Conservation (phyloP, 2,888 invertebrate genomes). For the Dynastes maya region DNA sequence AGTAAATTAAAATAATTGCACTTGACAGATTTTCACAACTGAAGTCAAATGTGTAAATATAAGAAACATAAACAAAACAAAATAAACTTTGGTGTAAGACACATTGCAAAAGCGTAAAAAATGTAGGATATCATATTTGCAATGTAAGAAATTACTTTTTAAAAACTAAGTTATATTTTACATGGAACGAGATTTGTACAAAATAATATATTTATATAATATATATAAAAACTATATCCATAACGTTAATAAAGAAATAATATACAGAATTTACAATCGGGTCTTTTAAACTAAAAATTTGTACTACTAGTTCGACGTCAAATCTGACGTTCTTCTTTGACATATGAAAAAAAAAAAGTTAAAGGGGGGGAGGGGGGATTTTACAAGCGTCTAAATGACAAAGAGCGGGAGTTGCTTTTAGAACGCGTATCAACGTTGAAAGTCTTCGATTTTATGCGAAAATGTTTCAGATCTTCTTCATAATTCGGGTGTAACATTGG, state of each 20-base stretch:
- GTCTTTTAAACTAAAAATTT: conserved; percentile 48
- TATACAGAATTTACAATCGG: conserved; percentile 51
- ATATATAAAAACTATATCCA: conserved; percentile 43
- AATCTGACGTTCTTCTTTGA: conserved; percentile 19
- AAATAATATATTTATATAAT: conserved; percentile 51
- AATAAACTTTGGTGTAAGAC: conserved; percentile 52
- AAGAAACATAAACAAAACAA: conserved; percentile 8
- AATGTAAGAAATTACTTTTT: conserved; percentile 35
- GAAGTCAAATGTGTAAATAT: conserved; percentile 47
- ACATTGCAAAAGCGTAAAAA: conserved; percentile 46
- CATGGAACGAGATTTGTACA: conserved; percentile 46
- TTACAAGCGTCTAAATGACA: conserved; percentile 54
- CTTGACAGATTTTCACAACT: conserved; percentile 49
- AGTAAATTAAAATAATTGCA: conserved; percentile 50
- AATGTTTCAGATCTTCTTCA: conserved; percentile 80
- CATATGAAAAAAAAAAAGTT: not conserved
- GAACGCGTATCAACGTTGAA: conserved; percentile 72
- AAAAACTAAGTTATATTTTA: conserved; percentile 8
- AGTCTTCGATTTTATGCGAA: conserved; percentile 85
- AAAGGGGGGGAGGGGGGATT: not conserved
- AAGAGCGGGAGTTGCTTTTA: conserved; percentile 48
- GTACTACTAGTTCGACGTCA: conserved; percentile 52
- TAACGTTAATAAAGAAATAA: conserved; percentile 50
- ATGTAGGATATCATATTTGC: conserved; percentile 36
- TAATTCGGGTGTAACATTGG: conserved; percentile 91